These are phyloP conservation scores for Asteroscopus sphinx DNA, from an alignment of 2,888 invertebrate genomes.

Conservation along the genomic window DNA sequence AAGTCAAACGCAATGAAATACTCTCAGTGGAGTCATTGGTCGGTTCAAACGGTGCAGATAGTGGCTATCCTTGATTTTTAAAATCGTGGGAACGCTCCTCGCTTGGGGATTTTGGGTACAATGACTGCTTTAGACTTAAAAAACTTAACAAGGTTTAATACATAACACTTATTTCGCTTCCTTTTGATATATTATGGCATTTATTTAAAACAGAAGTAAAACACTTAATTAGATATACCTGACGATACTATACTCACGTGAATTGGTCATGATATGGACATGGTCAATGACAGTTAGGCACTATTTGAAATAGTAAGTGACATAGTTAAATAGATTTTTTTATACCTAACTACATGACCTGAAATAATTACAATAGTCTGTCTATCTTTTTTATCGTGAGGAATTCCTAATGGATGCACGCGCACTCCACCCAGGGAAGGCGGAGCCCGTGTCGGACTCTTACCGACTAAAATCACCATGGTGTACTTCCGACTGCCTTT, in stretches of 20 bases:
- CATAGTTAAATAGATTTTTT: neutral
- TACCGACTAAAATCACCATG: too few species aligned
- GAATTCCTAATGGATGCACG: too few species aligned
- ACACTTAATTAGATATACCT: too few species aligned
- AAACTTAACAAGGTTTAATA: constrained; percentile 3
- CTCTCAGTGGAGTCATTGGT: constrained; percentile 47
- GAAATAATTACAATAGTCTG: too few species aligned
- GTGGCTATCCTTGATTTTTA: constrained; percentile 51
- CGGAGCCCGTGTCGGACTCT: too few species aligned
- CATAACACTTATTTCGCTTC: neutral
- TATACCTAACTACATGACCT: neutral
- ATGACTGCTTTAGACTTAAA: constrained; percentile 20
- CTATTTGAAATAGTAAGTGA: too few species aligned
- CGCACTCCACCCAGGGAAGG: too few species aligned
- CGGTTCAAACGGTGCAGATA: constrained; percentile 38
- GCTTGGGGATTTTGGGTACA: constrained; percentile 10
- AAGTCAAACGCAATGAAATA: constrained; percentile 33
- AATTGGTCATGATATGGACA: too few species aligned
- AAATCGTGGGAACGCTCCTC: constrained; percentile 39
- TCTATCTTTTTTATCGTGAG: too few species aligned
- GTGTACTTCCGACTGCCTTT: too few species aligned
- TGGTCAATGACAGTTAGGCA: too few species aligned
- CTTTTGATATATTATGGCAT: neutral
- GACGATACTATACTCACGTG: too few species aligned
- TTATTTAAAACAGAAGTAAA: neutral